phyloP scores from a whole-genome alignment of 2,797 vertebrate genomes.

The Pteronotus mesoamericanus region DNA sequence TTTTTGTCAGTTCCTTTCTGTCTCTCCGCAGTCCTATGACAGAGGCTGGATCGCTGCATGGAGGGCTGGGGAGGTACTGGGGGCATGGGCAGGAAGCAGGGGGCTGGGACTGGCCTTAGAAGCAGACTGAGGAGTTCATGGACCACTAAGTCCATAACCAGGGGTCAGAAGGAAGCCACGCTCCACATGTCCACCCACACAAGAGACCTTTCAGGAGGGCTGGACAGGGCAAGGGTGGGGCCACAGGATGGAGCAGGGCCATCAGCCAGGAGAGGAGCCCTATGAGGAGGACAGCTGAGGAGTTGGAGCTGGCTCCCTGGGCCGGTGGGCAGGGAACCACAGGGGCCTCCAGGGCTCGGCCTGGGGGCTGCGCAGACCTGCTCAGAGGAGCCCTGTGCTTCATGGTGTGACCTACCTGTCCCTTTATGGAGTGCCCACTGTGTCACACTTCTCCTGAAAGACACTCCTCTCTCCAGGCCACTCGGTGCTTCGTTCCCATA shows the following conservation, averaged over 20 bases:
- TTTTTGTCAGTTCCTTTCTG: rapidly evolving
- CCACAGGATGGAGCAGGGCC: background rate
- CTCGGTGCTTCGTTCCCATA: background rate
- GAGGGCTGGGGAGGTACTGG: background rate
- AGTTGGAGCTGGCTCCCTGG: background rate
- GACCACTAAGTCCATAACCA: background rate
- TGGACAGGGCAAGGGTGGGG: background rate
- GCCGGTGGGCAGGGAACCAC: background rate
- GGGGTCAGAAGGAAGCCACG: background rate
- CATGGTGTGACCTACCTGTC: background rate
- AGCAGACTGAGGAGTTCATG: background rate
- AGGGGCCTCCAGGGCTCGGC: background rate
- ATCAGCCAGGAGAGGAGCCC: background rate
- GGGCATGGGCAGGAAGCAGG: rapidly evolving
- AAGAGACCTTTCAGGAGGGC: background rate
- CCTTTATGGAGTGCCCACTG: background rate
- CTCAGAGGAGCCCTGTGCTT: background rate
- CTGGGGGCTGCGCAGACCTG: background rate
- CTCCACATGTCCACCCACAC: background rate
- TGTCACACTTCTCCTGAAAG: background rate
- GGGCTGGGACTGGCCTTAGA: background rate
- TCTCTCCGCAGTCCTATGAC: background rate
- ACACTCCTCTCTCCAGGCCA: background rate
- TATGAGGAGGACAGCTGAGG: background rate
- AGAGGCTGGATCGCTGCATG: background rate